Evolutionary conservation across 2,888 invertebrate species (phyloP), one percentile per base, ranked within the genome.

Genomic region (Blastobasis lacticolella): DNA sequence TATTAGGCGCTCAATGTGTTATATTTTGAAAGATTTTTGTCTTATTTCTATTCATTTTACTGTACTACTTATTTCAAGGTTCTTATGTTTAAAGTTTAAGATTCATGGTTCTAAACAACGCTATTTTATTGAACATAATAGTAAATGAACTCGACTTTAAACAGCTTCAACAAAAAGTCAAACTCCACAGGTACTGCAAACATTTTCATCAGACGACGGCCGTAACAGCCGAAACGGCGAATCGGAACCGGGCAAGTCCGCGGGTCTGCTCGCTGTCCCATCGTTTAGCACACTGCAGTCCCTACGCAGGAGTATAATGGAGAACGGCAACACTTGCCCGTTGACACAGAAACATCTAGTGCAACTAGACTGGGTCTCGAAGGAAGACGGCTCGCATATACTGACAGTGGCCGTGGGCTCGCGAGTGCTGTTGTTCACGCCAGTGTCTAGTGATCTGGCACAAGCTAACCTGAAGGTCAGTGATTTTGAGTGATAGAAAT

Each of bases 341-440:
- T 77, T 97, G 42, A 96, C 96, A 0, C 97, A 97, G 73, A 97
- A 97, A 77, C 96, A 97, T 79, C 88, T 97, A 37, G 97, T 98
- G 0, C 98, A 98, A 72, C 85, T 99, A 43, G 99, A 99, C 83
- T 99, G 99, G 99, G 98, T 99, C 8, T 98, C 98, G 0, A 97
- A 98, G 63, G 99, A 99, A 79, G 99, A 99, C 75, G 99, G 99
- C 0, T 97, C 97, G 0, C 99, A 99, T 76, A 96, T 99, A 64
- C 82, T 99, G 43, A 99, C 99, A 0, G 97, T 99, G 0, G 97
- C 96, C 0, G 97, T 98, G 42, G 98, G 97, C 0, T 96, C 96
- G 54, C 95, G 96, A 78, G 95, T 98, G 43, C 91, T 97, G 75
- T 85, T 98, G 6, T 98, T 97, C 64, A 96, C 98, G 0, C 95